Conservation (phyloP, 2,113 vertebrate species). For the Barbus barbus region DNA sequence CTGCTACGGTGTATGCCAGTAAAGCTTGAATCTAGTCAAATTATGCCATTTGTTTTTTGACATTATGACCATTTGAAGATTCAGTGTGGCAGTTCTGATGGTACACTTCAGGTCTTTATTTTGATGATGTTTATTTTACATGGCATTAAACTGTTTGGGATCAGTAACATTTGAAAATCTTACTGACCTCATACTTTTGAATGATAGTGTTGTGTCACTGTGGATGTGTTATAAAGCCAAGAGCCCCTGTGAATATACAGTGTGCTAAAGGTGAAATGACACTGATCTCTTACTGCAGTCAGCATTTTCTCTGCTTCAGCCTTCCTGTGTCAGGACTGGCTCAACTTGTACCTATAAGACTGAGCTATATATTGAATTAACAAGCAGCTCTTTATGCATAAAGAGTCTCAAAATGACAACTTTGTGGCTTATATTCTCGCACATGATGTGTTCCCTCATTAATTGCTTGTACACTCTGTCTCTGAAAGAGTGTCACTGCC, state of each 20-base stretch:
- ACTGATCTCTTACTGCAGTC: conserved; percentile 13
- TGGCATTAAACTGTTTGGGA: too few species aligned
- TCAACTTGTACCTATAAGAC: neutral
- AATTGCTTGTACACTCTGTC: neutral
- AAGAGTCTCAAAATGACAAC: neutral
- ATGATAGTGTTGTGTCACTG: neutral
- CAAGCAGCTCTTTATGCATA: conserved; percentile 2
- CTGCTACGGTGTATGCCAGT: conserved; percentile 45
- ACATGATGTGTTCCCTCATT: neutral
- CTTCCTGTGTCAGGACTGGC: neutral
- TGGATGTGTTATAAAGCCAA: neutral
- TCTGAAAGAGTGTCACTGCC: neutral
- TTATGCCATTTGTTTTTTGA: neutral
- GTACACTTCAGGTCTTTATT: too few species aligned
- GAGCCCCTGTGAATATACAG: neutral
- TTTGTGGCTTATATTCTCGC: neutral
- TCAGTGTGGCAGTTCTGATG: neutral
- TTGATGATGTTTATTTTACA: too few species aligned
- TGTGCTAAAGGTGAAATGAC: neutral
- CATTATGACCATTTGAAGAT: neutral
- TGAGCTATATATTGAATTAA: neutral
- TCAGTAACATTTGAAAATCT: neutral
- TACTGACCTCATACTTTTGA: neutral
- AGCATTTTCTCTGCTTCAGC: conserved; percentile 3
- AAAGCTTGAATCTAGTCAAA: neutral